These are phyloP conservation scores for Cyprinus carpio DNA, from an alignment of 2,113 vertebrate genomes.

Conservation along the genomic window DNA sequence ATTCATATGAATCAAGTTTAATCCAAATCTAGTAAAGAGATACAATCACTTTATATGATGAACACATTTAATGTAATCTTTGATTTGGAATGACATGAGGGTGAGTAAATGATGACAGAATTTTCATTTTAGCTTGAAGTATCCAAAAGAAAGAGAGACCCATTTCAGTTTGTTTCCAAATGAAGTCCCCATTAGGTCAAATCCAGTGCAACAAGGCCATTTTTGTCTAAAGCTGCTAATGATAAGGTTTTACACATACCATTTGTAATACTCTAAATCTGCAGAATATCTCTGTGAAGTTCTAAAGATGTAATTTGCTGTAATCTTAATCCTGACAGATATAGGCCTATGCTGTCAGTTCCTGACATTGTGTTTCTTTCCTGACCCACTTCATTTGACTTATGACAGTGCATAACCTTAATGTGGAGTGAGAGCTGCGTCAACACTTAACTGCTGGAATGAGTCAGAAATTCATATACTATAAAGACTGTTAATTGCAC, in stretches of 20 bases:
- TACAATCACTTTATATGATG: too few species aligned
- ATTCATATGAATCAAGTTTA: too few species aligned
- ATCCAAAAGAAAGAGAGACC: background rate
- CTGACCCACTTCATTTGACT: background rate
- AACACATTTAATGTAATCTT: background rate
- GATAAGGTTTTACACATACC: background rate
- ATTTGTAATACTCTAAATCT: constrained; percentile 1
- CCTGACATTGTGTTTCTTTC: background rate
- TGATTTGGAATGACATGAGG: background rate
- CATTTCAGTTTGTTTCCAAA: background rate
- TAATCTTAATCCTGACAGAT: background rate
- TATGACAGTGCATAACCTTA: background rate
- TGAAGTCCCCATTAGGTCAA: background rate
- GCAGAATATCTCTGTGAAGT: background rate
- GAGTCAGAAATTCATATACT: background rate
- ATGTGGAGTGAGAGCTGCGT: background rate
- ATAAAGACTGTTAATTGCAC: background rate
- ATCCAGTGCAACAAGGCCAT: background rate
- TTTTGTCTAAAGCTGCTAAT: background rate
- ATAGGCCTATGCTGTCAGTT: background rate
- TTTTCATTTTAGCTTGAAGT: background rate
- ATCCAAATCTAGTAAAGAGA: too few species aligned
- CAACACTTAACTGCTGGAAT: background rate
- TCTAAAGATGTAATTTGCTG: background rate
- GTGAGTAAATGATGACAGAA: background rate